phyloP scores from a whole-genome alignment of 2,797 vertebrate genomes.

The Eospalax fontanierii region DNA sequence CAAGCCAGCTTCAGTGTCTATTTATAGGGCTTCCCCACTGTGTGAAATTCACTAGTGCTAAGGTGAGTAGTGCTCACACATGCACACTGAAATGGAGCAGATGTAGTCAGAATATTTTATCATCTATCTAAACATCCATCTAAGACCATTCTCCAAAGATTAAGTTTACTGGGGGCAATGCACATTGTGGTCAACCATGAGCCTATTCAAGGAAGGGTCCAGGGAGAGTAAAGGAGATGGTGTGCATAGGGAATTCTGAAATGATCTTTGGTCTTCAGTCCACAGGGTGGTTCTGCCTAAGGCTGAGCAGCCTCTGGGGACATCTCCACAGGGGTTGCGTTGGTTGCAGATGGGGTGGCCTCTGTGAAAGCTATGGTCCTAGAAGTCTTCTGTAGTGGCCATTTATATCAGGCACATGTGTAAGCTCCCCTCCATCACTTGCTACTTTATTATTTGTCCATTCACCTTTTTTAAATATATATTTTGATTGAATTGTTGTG shows the following conservation, averaged over 20 bases:
- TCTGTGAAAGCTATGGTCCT: background rate
- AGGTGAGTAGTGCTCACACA: too few relatives aligned
- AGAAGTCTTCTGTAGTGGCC: background rate
- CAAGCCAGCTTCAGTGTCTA: background rate
- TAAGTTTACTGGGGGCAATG: background rate
- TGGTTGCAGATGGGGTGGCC: background rate
- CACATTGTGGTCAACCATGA: background rate
- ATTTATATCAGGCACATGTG: background rate
- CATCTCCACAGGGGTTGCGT: background rate
- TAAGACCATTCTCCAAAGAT: background rate
- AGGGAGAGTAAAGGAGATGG: background rate
- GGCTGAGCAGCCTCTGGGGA: background rate
- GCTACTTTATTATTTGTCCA: background rate
- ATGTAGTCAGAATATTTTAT: background rate
- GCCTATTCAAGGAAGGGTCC: background rate
- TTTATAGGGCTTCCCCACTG: background rate
- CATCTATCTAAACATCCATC: background rate
- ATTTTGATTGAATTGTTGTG: too few relatives aligned
- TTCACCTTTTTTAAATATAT: background rate
- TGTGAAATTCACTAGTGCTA: background rate
- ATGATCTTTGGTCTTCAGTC: background rate
- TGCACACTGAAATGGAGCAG: background rate
- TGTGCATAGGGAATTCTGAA: background rate
- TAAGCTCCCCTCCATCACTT: background rate
- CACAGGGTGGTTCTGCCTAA: background rate